phyloP scores from a whole-genome alignment of 64 coral and sea anemone species.

The Trachythela sp. region DNA sequence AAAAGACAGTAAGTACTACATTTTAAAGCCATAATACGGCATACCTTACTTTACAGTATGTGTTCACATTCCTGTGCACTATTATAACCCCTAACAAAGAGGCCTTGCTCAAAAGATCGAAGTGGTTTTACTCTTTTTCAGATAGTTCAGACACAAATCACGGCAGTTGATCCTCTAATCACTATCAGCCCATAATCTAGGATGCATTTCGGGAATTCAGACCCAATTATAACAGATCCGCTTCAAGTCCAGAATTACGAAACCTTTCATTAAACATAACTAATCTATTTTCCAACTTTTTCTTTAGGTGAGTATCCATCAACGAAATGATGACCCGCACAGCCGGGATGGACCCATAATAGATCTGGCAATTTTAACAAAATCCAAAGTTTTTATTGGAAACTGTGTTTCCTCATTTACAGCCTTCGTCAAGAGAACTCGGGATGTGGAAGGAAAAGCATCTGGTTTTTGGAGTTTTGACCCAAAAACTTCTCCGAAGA shows the following conservation, averaged over 20 bases:
- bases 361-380: constrained; percentile 81
- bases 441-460: constrained; percentile 63
- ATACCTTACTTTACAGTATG: background rate
- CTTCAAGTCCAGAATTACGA: no score
- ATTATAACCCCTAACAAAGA: no score
- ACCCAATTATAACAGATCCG: no score
- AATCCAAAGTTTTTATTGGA: constrained; percentile 83
- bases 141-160: no score
- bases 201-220: no score
- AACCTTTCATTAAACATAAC: background rate
- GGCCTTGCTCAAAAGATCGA: no score
- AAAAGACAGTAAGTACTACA: constrained; percentile 14
- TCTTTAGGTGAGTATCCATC: constrained; percentile 78
- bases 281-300: background rate
- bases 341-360: constrained; percentile 65
- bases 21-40: background rate
- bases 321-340: constrained; percentile 42
- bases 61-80: no score
- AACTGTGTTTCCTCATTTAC: constrained; percentile 97
- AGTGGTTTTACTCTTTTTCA: no score
- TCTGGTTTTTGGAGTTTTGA: constrained; percentile 88
- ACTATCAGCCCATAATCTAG: no score
- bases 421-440: constrained; percentile 82
- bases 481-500: background rate
- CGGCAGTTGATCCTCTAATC: no score